phyloP scores from a whole-genome alignment of 1,140 invertebrate genomes.

The Drosophila bocqueti region DNA sequence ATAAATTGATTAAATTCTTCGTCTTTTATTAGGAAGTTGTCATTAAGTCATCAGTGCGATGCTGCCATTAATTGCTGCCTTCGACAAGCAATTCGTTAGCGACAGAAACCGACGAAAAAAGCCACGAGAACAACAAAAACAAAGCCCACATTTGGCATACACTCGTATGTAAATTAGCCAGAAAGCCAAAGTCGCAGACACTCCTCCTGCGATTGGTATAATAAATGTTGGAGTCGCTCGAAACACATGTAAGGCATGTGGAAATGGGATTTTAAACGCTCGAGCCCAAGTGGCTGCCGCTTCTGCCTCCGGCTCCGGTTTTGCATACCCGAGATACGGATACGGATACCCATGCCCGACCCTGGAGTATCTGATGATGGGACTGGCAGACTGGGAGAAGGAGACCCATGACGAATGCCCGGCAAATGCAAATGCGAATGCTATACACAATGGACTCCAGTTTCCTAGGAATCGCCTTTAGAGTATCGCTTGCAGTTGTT shows the following conservation, averaged over 20 bases:
- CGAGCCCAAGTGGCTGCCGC: constrained; percentile 32
- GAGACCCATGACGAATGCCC: constrained; percentile 57
- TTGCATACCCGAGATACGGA: constrained; percentile 50
- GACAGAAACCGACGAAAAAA: constrained; percentile 9
- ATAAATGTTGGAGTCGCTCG: constrained; percentile 69
- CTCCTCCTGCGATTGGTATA: constrained; percentile 64
- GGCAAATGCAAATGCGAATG: constrained; percentile 71
- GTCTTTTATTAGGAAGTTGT: constrained; percentile 78
- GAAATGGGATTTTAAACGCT: constrained; percentile 77
- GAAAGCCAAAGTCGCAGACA: constrained; percentile 47
- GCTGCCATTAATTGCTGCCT: constrained; percentile 76
- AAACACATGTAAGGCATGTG: constrained; percentile 76
- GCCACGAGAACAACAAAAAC: constrained; percentile 37
- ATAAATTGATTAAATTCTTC: constrained; percentile 77
- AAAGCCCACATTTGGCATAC: constrained; percentile 39
- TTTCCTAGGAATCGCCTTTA: constrained; percentile 51
- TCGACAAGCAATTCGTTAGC: constrained; percentile 73
- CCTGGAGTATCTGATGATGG: constrained; percentile 22
- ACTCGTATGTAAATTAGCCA: constrained; percentile 63
- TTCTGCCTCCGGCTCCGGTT: constrained; percentile 38
- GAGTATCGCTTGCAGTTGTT: constrained; percentile 48
- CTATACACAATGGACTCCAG: constrained; percentile 55
- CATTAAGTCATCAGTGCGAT: constrained; percentile 70
- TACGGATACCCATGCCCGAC: constrained; percentile 9
- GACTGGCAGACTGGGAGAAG: constrained; percentile 22